A percentile compares a stretch with the other conserved stretches of the same genome.
Conservation (phyloP, 1,140 invertebrate genomes). For the Papilio dardanus region DNA sequence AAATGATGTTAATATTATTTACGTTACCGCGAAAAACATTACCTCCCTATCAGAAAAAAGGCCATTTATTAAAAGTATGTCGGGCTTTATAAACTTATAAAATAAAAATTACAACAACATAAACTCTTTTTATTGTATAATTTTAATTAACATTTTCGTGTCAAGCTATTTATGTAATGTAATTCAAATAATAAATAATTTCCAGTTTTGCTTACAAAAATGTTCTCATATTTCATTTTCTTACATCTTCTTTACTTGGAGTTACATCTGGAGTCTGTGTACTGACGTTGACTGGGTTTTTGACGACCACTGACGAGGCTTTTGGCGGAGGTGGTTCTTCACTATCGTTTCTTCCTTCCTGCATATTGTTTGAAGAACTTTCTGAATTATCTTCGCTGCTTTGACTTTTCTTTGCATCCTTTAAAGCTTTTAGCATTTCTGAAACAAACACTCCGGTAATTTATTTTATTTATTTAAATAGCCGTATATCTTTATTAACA, state of each 20-base stretch:
- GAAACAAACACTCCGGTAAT: slow-evolving; percentile 2
- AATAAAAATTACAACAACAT: not conserved
- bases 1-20: no score
- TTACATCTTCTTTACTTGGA: slow-evolving; percentile 19
- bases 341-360: slow-evolving; percentile 13
- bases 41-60: not conserved
- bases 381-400: slow-evolving; percentile 37
- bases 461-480: no score
- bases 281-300: slow-evolving; percentile 34
- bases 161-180: not conserved
- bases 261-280: not conserved
- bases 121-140: not conserved
- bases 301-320: slow-evolving; percentile 35
- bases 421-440: slow-evolving; percentile 61
- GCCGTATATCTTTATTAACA: no score
- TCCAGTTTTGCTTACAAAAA: not conserved
- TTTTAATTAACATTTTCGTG: not conserved
- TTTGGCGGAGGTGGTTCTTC: slow-evolving; percentile 11
- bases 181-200: slow-evolving; percentile 11
- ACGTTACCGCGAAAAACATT: not conserved
- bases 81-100: not conserved
- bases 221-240: not conserved
- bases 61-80: not conserved
- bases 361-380: not conserved
- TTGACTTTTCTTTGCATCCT: slow-evolving; percentile 58